Evolutionary conservation across 1,140 invertebrate genomes (phyloP), one percentile per base, ranked within the genome.

Genomic region (Lasioglossum baleicum): DNA sequence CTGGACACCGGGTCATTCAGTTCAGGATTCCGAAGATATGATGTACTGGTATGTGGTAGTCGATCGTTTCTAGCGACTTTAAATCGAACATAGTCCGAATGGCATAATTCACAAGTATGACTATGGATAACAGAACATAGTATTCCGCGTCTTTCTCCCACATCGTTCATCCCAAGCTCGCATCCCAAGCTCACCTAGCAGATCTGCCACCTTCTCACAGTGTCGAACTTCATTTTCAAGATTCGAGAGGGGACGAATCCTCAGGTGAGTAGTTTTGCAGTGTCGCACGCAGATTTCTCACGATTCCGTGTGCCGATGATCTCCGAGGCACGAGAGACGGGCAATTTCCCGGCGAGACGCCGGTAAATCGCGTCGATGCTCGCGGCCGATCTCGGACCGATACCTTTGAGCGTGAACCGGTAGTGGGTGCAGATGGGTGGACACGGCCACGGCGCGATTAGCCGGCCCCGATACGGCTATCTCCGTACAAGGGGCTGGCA

Each of bases 391-490:
- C 71, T 17, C 35, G 10, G 22, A 20, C 60, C 70, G 77, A 80
- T 80, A 80, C 77, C 77, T 80, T 80, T 80, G 77, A 81, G 44
- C 74, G 68, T 66, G 65, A 70, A 82, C 77, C 82, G 81, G 87
- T 87, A 86, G 86, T 85, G 86, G 86, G 84, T 88, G 86, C 85
- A 82, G 82, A 85, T 87, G 83, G 82, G 82, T 83, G 84, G 87
- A 86, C 85, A 86, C 81, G 81, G 80, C 3, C 69, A 60, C 68
- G 66, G 67, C 66, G 71, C 83, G 87, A 88, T 89, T 84, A 88
- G 87, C 80, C 51, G 63, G 80, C 76, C 78, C 77, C 74, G 84
- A 87, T 88, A 88, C 80, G 86, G 87, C 85, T 88, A 87, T 87
- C 85, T 87, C 56, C 31, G 63, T 83, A 88, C 87, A 85, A 87